Conservation (phyloP, 2,888 invertebrate species). For the Euphydryas editha region DNA sequence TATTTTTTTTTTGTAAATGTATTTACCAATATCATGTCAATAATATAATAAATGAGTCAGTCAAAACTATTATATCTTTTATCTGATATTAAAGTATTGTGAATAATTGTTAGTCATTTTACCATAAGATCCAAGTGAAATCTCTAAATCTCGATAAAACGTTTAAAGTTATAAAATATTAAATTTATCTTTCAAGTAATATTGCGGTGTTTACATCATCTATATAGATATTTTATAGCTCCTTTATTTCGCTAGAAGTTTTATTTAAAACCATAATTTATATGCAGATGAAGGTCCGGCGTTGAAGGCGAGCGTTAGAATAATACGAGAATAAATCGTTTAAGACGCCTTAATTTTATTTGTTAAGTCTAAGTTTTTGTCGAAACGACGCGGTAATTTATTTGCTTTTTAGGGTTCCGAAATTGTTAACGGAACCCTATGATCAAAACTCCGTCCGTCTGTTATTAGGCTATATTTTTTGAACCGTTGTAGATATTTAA, state of each 20-base stretch:
- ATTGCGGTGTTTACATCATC: conserved; percentile 8
- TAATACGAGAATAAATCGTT: conserved; percentile 50
- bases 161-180: not conserved
- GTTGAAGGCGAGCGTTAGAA: conserved; percentile 44
- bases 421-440: too few relatives aligned
- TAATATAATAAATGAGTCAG: too few relatives aligned
- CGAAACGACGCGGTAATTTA: not conserved
- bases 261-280: conserved; percentile 75
- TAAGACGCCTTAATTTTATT: conserved; percentile 24
- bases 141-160: too few relatives aligned
- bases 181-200: not conserved
- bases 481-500: too few relatives aligned
- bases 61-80: too few relatives aligned
- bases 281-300: conserved; percentile 66
- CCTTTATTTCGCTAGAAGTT: conserved; percentile 20
- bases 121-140: too few relatives aligned
- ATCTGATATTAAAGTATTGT: too few relatives aligned
- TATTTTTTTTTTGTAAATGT: too few relatives aligned
- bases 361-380: conserved; percentile 9
- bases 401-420: not conserved
- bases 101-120: too few relatives aligned
- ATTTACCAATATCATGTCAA: too few relatives aligned
- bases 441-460: too few relatives aligned
- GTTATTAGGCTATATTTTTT: too few relatives aligned
- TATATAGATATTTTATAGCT: conserved; percentile 14